Evolutionary conservation across 2,888 invertebrate genomes (phyloP), one percentile per base, ranked within the genome.

Genomic region (Melanchra persicariae): DNA sequence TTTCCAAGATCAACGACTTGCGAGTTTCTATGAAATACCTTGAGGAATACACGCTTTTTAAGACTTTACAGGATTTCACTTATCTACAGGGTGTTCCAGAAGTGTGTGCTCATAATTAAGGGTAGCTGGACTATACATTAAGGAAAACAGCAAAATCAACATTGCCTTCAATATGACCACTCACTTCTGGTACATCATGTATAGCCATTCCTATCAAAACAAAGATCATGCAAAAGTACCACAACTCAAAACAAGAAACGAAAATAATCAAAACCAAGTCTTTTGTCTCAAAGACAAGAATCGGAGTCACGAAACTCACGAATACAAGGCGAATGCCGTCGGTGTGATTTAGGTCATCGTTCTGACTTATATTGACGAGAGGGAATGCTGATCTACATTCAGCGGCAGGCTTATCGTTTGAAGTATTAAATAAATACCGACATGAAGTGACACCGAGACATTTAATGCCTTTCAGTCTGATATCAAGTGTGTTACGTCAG

Each of bases 331-430:
- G 40, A 40, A 70, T 4, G n/a, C 59, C 59, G 26, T 12, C 37
- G 19, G 51, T 34, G 52, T 65, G 51, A 68, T 79, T 64, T 55
- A 47, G 69, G 80, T 74, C 79, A 61, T 69, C 61, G 45, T 49
- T 57, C 54, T 51, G 58, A 68, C 67, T 62, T 79, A 63, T 79
- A 77, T 79, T 74, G 79, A 74, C 68, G 60, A 74, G 43, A 70
- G 47, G 75, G 65, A 66, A 79, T 79, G 63, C 26, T 60, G 80
- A 66, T 66, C 75, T 15, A 73, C 54, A 66, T 65, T 70, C 66
- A 52, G 34, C 15, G 79, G 60, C 40, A 61, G 45, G 52, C 40
- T n/a, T 65, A 70, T 52, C 49, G 49, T 61, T 30, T 24, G 54
- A 47, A 57, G 61, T 71, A 80, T 76, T 64, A 64, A 75, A 80